Percentiles rank a stretch among this genome's conserved stretches.
phyloP scores from a whole-genome alignment of 2,797 vertebrate genomes.

The Tachyglossus aculeatus region DNA sequence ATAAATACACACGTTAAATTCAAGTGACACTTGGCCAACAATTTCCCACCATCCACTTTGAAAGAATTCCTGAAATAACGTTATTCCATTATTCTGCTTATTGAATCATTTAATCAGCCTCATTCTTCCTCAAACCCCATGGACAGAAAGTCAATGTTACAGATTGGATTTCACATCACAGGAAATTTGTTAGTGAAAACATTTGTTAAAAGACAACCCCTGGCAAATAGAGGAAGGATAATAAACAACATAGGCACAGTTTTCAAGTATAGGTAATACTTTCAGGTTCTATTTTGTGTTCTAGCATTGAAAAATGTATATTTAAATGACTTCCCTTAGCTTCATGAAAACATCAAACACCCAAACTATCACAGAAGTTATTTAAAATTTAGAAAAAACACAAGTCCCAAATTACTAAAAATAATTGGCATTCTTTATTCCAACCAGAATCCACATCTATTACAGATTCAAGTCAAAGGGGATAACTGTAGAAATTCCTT shows the following conservation, averaged over 20 bases:
- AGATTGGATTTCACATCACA: background rate
- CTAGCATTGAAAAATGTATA: too few relatives aligned
- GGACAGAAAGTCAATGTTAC: background rate
- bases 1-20: background rate
- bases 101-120: background rate
- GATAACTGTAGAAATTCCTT: background rate
- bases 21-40: too few relatives aligned
- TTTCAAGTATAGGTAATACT: background rate
- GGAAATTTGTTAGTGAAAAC: background rate
- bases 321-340: too few relatives aligned
- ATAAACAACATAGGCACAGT: background rate
- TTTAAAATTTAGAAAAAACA: too few relatives aligned
- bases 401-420: too few relatives aligned
- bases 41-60: fast-evolving
- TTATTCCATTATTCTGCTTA: background rate
- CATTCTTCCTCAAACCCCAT: background rate
- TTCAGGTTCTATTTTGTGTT: background rate
- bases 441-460: background rate
- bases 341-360: too few relatives aligned
- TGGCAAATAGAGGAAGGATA: background rate
- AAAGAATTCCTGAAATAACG: background rate
- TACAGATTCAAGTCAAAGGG: background rate
- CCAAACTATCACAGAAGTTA: too few relatives aligned
- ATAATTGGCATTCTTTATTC: too few relatives aligned
- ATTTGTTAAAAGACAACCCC: background rate